phyloP scores from a whole-genome alignment of 2,888 invertebrate species.

The Chalcosyrphus nemorum region DNA sequence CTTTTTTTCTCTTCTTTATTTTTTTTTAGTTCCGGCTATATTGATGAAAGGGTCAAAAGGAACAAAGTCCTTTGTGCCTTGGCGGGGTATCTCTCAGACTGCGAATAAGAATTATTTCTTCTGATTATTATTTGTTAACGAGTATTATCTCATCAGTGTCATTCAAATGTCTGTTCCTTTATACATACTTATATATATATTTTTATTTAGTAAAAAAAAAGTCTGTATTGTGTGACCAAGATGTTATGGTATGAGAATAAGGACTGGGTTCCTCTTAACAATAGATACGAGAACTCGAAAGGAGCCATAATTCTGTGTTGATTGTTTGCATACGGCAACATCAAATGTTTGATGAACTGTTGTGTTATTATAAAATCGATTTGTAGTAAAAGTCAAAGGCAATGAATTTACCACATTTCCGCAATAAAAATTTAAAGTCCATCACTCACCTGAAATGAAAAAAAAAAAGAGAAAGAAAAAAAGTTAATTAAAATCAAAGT shows the following conservation, averaged over 20 bases:
- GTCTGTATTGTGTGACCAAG: slow-evolving; percentile 1
- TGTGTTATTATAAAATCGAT: not conserved
- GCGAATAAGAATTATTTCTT: slow-evolving; percentile 44
- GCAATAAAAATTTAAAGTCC: slow-evolving; percentile 13
- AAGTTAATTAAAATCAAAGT: slow-evolving; percentile 26
- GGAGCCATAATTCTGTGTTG: not conserved
- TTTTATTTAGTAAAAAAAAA: not conserved
- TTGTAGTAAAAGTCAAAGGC: not conserved
- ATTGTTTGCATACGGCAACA: not conserved
- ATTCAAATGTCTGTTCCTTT: slow-evolving; percentile 22
- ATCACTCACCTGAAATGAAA: slow-evolving; percentile 54
- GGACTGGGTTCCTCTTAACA: not conserved
- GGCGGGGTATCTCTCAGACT: not conserved
- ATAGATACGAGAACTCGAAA: not conserved
- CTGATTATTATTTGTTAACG: slow-evolving; percentile 52
- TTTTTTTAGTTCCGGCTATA: slow-evolving; percentile 1
- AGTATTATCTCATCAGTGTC: slow-evolving; percentile 43
- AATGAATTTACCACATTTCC: slow-evolving; percentile 26
- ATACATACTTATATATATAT: not conserved
- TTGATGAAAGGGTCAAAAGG: slow-evolving; percentile 47
- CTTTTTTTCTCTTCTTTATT: not conserved
- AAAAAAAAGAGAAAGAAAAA: slow-evolving; percentile 11
- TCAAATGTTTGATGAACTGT: not conserved
- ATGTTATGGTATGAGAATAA: not conserved
- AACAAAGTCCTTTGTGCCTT: not conserved